These are phyloP conservation scores for Nasalis larvatus DNA, from an alignment of 2,113 vertebrate species.

Conservation along the genomic window DNA sequence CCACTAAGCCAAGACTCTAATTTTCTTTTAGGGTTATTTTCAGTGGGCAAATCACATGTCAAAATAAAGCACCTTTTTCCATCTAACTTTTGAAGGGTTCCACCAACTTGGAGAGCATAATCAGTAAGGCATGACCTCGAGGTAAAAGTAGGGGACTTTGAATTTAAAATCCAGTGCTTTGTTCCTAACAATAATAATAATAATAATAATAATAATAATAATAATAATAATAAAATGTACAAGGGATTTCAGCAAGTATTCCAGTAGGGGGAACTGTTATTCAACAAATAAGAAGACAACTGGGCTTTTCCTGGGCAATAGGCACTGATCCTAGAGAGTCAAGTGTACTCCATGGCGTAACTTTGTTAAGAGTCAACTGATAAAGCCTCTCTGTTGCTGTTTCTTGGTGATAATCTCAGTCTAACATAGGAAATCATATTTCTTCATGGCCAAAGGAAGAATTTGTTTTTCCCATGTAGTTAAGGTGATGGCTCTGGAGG, in stretches of 20 bases:
- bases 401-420: background rate
- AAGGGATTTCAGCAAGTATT: slow-evolving; percentile 29
- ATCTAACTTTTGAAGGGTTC: background rate
- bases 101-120: background rate
- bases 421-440: background rate
- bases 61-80: background rate
- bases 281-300: slow-evolving; percentile 33
- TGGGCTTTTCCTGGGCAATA: background rate
- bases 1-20: background rate
- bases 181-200: too few species aligned
- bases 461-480: background rate
- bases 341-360: background rate
- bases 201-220: background rate
- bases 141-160: background rate
- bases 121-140: background rate
- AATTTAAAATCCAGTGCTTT: background rate
- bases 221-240: too few species aligned
- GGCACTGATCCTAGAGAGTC: background rate
- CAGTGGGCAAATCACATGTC: background rate
- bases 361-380: background rate
- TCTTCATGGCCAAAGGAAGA: background rate
- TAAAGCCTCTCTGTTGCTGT: background rate
- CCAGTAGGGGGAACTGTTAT: slow-evolving; percentile 57
- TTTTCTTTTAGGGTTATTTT: background rate
- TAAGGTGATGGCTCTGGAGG: background rate